A percentile compares a stretch with the other conserved stretches of the same genome.
Evolutionary conservation across 2,113 vertebrate genomes (phyloP).

Genomic region (Triplophysa dalaica): DNA sequence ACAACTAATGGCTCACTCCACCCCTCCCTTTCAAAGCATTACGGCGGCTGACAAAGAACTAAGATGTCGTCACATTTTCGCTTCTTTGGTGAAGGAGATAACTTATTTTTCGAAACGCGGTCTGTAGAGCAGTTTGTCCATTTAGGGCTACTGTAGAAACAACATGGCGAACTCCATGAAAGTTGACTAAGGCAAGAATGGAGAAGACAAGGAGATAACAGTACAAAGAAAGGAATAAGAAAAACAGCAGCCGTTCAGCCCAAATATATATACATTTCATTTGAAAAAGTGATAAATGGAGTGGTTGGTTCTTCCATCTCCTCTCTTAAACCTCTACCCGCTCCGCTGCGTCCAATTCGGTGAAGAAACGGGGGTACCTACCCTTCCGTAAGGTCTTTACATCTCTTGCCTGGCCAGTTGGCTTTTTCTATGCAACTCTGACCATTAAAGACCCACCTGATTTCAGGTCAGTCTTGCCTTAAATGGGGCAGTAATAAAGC

Average conservation of each 20-base stretch:
- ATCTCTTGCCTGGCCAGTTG: slow-evolving; percentile 15
- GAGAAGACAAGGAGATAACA: slow-evolving; percentile 1
- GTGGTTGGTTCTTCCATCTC: neutral
- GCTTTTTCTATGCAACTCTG: neutral
- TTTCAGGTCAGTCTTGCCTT: neutral
- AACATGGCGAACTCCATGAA: too few relatives aligned
- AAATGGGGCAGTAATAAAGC: neutral
- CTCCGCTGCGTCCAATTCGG: slow-evolving; percentile 27
- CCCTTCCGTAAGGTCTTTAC: slow-evolving; percentile 7
- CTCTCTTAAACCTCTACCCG: neutral
- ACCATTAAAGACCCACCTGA: neutral
- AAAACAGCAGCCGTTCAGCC: neutral
- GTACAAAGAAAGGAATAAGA: neutral
- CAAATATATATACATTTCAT: neutral
- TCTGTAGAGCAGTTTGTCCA: too few relatives aligned
- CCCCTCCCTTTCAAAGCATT: too few relatives aligned
- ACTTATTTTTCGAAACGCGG: too few relatives aligned
- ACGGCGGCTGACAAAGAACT: too few relatives aligned
- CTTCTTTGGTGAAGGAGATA: too few relatives aligned
- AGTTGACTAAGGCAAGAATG: neutral
- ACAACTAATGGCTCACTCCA: too few relatives aligned
- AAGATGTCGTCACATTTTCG: too few relatives aligned
- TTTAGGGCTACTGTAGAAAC: too few relatives aligned
- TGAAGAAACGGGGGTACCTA: slow-evolving; percentile 1
- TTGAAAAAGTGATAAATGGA: slow-evolving; percentile 12